Evolutionary conservation across 2,113 vertebrate species (phyloP).

Genomic region (Dicrurus megarhynchus): DNA sequence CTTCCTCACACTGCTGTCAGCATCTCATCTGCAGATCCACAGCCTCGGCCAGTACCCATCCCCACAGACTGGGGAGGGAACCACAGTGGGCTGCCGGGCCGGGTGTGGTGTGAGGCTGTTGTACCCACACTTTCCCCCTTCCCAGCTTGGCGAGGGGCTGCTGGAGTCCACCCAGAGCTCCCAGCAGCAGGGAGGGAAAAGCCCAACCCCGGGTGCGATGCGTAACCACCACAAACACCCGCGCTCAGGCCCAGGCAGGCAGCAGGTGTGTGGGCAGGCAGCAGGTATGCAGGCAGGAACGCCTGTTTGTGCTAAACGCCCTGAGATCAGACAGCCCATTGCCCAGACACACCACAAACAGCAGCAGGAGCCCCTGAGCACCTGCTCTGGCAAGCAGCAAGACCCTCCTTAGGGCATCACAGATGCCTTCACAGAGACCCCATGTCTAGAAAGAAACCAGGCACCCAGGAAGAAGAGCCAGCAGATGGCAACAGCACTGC

Average conservation of each 20-base stretch:
- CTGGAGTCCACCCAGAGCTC: neutral
- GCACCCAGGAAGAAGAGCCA: neutral
- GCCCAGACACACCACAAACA: neutral
- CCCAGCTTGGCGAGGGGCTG: neutral
- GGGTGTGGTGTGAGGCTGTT: neutral
- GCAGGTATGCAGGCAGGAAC: neutral
- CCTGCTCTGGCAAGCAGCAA: neutral
- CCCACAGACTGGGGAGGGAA: accelerated
- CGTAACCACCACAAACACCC: neutral
- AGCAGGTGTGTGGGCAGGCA: neutral
- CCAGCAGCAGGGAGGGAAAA: neutral
- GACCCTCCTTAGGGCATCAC: accelerated
- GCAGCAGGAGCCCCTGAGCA: neutral
- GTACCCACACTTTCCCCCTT: neutral
- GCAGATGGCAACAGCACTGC: conserved; percentile 46
- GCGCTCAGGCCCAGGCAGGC: neutral
- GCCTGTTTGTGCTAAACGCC: neutral
- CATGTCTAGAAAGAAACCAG: neutral
- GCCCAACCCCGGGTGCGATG: accelerated
- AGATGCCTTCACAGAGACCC: neutral
- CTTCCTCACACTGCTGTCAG: neutral
- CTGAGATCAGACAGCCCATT: neutral
- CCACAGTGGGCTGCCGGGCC: accelerated
- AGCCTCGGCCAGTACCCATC: accelerated
- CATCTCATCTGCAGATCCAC: neutral